phyloP scores from a whole-genome alignment of 2,797 vertebrate genomes.

The Pachyuromys duprasi region DNA sequence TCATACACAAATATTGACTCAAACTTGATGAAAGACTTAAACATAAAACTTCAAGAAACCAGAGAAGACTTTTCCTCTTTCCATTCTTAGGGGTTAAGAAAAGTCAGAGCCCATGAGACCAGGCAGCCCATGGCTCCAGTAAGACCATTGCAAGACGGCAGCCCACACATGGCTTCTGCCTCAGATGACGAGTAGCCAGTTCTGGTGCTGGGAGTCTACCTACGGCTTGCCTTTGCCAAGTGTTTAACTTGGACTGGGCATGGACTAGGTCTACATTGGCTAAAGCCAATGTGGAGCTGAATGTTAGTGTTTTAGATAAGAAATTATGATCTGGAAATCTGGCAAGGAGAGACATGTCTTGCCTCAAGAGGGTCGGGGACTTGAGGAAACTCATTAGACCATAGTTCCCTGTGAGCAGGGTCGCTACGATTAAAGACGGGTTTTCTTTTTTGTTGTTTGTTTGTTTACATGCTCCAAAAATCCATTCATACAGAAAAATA shows the following conservation, averaged over 20 bases:
- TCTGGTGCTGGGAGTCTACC: neutral
- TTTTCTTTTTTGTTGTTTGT: slow-evolving; percentile 41
- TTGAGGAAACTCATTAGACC: slow-evolving; percentile 20
- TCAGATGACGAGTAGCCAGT: neutral
- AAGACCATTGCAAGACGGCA: neutral
- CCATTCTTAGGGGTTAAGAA: neutral
- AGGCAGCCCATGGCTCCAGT: neutral
- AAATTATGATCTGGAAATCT: neutral
- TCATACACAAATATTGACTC: neutral
- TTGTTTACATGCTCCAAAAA: slow-evolving; percentile 26
- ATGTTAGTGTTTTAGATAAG: neutral
- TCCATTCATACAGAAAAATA: neutral
- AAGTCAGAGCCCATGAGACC: neutral
- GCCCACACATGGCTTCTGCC: neutral
- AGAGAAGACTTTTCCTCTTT: neutral
- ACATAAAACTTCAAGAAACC: neutral
- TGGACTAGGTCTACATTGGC: neutral
- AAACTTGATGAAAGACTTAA: neutral
- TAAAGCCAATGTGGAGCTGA: neutral
- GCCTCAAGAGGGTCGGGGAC: neutral
- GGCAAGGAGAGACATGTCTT: neutral
- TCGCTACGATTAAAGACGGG: slow-evolving; percentile 8
- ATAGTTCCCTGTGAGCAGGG: neutral
- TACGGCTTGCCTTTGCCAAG: neutral
- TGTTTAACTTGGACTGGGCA: neutral